Conservation (phyloP, 2,113 vertebrate species). For the Cottus gobio region DNA sequence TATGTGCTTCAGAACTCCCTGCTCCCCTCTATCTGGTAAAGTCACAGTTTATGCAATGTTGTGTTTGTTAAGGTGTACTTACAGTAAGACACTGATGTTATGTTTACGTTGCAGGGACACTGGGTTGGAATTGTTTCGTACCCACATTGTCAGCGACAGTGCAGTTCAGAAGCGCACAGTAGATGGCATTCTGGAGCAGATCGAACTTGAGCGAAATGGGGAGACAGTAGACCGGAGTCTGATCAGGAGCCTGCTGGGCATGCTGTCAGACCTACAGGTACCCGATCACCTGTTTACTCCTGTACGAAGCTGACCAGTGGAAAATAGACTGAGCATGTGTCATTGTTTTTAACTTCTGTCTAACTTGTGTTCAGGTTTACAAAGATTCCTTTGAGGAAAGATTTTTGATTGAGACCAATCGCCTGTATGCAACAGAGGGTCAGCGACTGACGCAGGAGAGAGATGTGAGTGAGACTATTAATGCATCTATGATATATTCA, state of each 20-base stretch:
- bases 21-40: slow-evolving; percentile 98
- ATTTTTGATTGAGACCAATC: slow-evolving; percentile 97
- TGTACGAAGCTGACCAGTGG: too few relatives aligned
- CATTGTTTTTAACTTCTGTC: not conserved
- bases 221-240: slow-evolving; percentile 97
- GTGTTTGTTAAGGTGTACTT: not conserved
- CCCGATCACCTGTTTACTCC: slow-evolving; percentile 12
- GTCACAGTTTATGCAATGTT: not conserved
- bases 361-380: slow-evolving; percentile 87
- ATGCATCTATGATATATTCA: not conserved
- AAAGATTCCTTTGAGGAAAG: slow-evolving; percentile 97
- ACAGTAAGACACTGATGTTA: not conserved
- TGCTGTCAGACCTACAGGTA: slow-evolving; percentile 98
- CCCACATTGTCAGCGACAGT: slow-evolving; percentile 96
- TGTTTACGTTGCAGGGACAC: slow-evolving; percentile 88
- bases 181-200: slow-evolving; percentile 96
- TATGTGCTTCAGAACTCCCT: slow-evolving; percentile 99
- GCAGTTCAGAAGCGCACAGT: slow-evolving; percentile 98
- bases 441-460: slow-evolving; percentile 98
- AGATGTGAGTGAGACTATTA: slow-evolving; percentile 86
- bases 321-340: not conserved
- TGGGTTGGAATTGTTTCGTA: slow-evolving; percentile 96
- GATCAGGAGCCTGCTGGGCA: slow-evolving; percentile 95
- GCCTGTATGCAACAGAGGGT: slow-evolving; percentile 95
- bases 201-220: slow-evolving; percentile 95